Evolutionary conservation across 2,888 invertebrate genomes (phyloP).

Genomic region (Pyralis farinalis): DNA sequence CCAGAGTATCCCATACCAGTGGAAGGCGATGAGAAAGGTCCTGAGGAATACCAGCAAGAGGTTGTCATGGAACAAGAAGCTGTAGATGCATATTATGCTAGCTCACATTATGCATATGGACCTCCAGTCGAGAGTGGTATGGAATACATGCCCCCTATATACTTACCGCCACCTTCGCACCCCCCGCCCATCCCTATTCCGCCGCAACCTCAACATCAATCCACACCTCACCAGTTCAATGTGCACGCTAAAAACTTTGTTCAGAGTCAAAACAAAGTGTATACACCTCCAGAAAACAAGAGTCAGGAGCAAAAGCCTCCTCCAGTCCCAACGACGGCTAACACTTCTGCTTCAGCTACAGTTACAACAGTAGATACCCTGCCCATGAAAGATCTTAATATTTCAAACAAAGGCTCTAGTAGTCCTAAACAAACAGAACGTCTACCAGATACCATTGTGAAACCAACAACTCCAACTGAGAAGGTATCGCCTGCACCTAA

Average conservation of each 20-base stretch:
- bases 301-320: constrained; percentile 41
- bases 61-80: constrained; percentile 75
- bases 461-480: constrained; percentile 40
- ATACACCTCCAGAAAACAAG: constrained; percentile 41
- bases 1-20: constrained; percentile 69
- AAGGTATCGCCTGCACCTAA: constrained; percentile 47
- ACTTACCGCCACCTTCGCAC: constrained; percentile 60
- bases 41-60: constrained; percentile 69
- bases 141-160: constrained; percentile 70
- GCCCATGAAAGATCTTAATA: constrained; percentile 69
- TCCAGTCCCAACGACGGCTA: constrained; percentile 35
- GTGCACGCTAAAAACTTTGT: constrained; percentile 77
- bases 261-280: constrained; percentile 47
- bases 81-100: constrained; percentile 69
- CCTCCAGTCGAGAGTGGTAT: constrained; percentile 60
- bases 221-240: constrained; percentile 68
- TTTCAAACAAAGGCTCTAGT: constrained; percentile 47
- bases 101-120: constrained; percentile 62
- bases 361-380: constrained; percentile 50
- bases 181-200: constrained; percentile 51
- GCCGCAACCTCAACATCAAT: constrained; percentile 48
- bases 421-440: constrained; percentile 62
- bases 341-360: constrained; percentile 36
- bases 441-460: constrained; percentile 32
- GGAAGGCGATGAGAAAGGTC: constrained; percentile 68